Evolutionary conservation across 2,797 vertebrate species (phyloP).

Genomic region (Poliocrania exsul): DNA sequence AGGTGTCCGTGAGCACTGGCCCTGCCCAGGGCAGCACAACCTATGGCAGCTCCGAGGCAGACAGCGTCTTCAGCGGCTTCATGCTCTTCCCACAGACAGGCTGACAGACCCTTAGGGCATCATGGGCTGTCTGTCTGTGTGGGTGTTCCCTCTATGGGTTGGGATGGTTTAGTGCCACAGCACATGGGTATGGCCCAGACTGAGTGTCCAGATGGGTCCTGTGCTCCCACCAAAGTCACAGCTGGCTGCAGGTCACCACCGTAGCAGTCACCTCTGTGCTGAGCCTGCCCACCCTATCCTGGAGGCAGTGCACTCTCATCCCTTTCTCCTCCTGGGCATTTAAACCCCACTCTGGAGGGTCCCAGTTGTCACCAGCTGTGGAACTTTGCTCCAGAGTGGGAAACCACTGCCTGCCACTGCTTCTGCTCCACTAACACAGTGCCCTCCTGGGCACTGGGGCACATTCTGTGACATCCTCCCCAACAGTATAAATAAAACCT

Average conservation of each 20-base stretch:
- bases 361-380: neutral
- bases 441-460: neutral
- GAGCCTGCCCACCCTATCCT: neutral
- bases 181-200: accelerated
- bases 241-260: neutral
- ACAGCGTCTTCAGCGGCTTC: slow-evolving; percentile 81
- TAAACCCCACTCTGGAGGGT: neutral
- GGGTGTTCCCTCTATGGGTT: neutral
- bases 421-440: neutral
- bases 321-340: neutral
- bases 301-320: neutral
- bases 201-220: neutral
- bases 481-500: slow-evolving; percentile 8
- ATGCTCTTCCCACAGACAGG: slow-evolving; percentile 64
- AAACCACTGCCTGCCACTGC: neutral
- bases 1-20: slow-evolving; percentile 59
- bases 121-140: accelerated
- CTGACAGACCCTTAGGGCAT: neutral
- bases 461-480: neutral
- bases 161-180: neutral
- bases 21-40: neutral
- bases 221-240: neutral
- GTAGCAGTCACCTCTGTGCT: neutral
- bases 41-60: slow-evolving; percentile 6
- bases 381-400: neutral